phyloP scores from a whole-genome alignment of 2,797 vertebrate species.

The Perodicticus potto region DNA sequence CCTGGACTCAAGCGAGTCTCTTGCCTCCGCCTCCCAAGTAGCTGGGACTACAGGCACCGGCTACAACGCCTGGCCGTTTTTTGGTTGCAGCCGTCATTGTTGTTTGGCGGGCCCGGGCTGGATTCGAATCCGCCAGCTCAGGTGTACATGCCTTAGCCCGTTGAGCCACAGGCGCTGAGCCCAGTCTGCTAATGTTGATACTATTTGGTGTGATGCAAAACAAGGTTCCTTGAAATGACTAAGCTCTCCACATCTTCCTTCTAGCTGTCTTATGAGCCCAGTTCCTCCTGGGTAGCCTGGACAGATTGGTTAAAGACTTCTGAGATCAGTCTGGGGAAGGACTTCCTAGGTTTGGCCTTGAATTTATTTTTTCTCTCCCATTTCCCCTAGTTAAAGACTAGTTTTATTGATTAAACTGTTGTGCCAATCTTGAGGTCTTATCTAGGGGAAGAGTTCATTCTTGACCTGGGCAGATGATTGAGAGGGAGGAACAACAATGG shows the following conservation, averaged over 20 bases:
- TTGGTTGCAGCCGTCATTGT: too few species aligned
- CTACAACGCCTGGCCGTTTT: too few species aligned
- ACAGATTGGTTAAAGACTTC: slow-evolving; percentile 8
- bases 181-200: not conserved
- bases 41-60: too few species aligned
- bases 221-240: not conserved
- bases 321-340: not conserved
- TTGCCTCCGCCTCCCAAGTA: too few species aligned
- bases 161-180: too few species aligned
- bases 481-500: slow-evolving; percentile 17
- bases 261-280: not conserved
- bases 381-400: slow-evolving; percentile 28
- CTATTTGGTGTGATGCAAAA: not conserved
- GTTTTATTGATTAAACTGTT: slow-evolving; percentile 9
- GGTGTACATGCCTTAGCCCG: too few species aligned
- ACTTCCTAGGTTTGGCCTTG: not conserved
- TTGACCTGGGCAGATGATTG: not conserved
- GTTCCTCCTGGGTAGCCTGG: not conserved
- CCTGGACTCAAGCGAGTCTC: too few species aligned
- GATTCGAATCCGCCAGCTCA: too few species aligned
- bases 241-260: not conserved
- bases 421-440: not conserved
- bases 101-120: too few species aligned
- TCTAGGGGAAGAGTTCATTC: not conserved
- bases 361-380: not conserved